Base-by-base conservation (phyloP, 2,797 vertebrate species). In the Anolis apletophallus region DNA sequence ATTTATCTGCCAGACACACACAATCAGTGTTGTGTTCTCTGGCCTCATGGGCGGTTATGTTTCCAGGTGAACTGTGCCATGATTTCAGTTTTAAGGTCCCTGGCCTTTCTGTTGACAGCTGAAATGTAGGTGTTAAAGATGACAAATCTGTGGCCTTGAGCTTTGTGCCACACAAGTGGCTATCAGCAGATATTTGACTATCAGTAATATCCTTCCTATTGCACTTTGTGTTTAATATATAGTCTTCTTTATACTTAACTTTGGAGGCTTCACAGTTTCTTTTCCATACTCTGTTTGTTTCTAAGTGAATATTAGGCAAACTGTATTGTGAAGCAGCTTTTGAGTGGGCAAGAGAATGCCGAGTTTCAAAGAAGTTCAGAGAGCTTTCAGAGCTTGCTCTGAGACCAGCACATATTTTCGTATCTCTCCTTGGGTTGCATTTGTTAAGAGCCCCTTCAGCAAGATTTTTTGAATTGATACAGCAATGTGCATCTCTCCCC, bases 361-460 rank as follows among this genome's bases (percentile, higher is more conserved):
- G 76, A 36, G 68, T n/a, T 6, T 17, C 16, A 23, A 91, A 88
- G 85, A 90, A 86, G 80, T 74, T 19, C 88, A 96, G 93, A 83
- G 52, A 92, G 23, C 90, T 93, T 90, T 96, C 94, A 67, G 96
- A 96, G 71, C 91, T 93, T 90, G 94, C 90, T 90, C 91, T 95
- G 77, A 89, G 91, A 88, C 57, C 90, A 86, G 87, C 21, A 91
- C 85, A 23, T 1, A 0, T 81, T 55, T 88, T 89, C 79, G 69
- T 32, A 32, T 57, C 76, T 71, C 80, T 19, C 2, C 3, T 16
- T 75, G 87, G 84, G 40, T 83, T 84, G 74, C 55, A 40, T 61
- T 67, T 84, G 46, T 7, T 64, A 85, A 85, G 5, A 68, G 52
- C 68, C 1, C 17, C 81, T 81, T 82, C 81, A 52, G 46, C 69